Evolutionary conservation across 2,113 vertebrate genomes (phyloP).

Genomic region (Antechinus flavipes): DNA sequence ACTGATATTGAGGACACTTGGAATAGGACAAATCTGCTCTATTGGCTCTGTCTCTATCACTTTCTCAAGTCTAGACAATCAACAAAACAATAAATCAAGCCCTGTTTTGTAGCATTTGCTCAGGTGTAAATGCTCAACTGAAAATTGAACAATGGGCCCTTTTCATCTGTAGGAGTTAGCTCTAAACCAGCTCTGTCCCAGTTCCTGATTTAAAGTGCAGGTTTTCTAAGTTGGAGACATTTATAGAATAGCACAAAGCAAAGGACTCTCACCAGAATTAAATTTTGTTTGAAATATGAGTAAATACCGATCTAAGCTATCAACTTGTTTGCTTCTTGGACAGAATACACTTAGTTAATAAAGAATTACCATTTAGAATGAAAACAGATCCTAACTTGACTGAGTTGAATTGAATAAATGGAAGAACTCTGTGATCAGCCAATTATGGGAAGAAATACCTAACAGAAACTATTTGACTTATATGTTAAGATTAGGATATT

Average conservation of each 20-base stretch:
- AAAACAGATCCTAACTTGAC: slow-evolving; percentile 48
- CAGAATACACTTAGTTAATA: slow-evolving; percentile 48
- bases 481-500: slow-evolving; percentile 42
- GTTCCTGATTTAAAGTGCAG: neutral
- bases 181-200: neutral
- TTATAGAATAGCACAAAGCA: slow-evolving; percentile 7
- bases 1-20: neutral
- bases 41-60: neutral
- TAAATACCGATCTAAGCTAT: slow-evolving; percentile 3
- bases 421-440: slow-evolving; percentile 10
- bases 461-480: slow-evolving; percentile 27
- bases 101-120: neutral
- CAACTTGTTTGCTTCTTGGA: slow-evolving; percentile 52
- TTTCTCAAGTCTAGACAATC: neutral
- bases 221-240: neutral
- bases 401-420: slow-evolving; percentile 44
- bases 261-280: neutral
- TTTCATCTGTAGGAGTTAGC: neutral
- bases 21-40: neutral
- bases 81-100: neutral
- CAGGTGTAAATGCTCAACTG: neutral
- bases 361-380: slow-evolving; percentile 25
- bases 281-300: slow-evolving; percentile 38
- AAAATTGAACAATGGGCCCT: neutral
- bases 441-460: slow-evolving; percentile 15